Base-by-base conservation (phyloP, 2,113 vertebrate genomes). In the Anarrhichthys ocellatus region DNA sequence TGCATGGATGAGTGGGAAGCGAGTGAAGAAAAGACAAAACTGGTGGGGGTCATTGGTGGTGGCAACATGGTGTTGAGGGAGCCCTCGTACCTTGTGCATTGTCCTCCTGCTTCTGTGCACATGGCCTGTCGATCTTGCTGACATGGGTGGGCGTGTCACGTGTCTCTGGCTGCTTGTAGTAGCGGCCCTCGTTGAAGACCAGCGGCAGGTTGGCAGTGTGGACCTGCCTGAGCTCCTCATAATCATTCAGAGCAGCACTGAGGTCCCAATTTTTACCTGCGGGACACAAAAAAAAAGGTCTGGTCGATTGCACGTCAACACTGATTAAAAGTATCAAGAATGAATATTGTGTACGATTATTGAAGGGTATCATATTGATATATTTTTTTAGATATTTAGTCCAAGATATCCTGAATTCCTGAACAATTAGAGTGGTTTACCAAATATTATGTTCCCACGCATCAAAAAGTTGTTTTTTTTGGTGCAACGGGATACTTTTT, bases 211-310 rank as follows among this genome's bases (percentile, higher is more conserved):
- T 97, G 94, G 98, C 93, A 90, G 91, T 98, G 93, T 97, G 97
- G 87, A 98, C 98, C 94, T 99, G 98, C 83, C 97, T 94, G 82
- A 99, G 97, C 93, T 99, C 97, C 92, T 99, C 98, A 74, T 97
- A 99, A 89, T 99, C 98, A 63, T 94, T 98, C 72, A 99, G 92
- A 72, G 98, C 98, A 27, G 98, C 98, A 6, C 97, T 96, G 91
- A 99, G 93, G 96, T 99, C 98, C 98, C 98, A 99, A 89, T 99
- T 99, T 95, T 99, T 99, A 93, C 98, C 98, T 99, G 85, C 36
- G 68, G 87, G 86, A 67, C 72, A 85, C 40, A 73, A 44, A 83
- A 27, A 71, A n/a, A n/a, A 74, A 61, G 27, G 8, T 72, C 40
- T 20, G 58, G 32, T 13, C 59, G 22, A 56, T 46, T 56, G 34